Percentiles rank a stretch among this genome's conserved stretches.
phyloP scores from a whole-genome alignment of 2,797 vertebrate species.

The Eremophila alpestris region DNA sequence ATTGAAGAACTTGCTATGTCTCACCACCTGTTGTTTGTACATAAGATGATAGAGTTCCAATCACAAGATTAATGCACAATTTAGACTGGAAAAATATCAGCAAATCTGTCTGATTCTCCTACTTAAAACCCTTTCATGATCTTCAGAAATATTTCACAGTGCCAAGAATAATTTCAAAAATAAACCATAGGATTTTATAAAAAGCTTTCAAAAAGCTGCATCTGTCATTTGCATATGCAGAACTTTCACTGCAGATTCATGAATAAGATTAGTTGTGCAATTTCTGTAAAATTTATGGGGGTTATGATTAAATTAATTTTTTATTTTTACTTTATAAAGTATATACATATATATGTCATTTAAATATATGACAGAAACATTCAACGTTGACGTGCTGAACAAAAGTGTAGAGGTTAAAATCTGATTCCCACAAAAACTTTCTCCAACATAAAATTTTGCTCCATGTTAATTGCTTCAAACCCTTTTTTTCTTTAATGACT shows the following conservation, averaged over 20 bases:
- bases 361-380: neutral
- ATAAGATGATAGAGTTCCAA: slow-evolving; percentile 40
- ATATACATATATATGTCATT: neutral
- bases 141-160: slow-evolving; percentile 37
- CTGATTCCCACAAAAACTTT: neutral
- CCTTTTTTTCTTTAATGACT: neutral
- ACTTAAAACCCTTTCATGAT: slow-evolving; percentile 42
- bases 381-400: neutral
- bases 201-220: slow-evolving; percentile 7
- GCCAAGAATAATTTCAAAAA: slow-evolving; percentile 55
- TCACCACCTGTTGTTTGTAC: slow-evolving; percentile 62
- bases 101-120: slow-evolving; percentile 49
- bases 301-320: neutral
- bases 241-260: neutral
- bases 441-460: neutral
- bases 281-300: neutral
- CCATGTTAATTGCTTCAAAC: neutral
- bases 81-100: slow-evolving; percentile 32
- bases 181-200: neutral
- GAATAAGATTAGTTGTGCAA: neutral
- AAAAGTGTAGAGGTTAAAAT: neutral
- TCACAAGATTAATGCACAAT: slow-evolving; percentile 40
- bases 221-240: slow-evolving; percentile 20
- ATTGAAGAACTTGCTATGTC: slow-evolving; percentile 38
- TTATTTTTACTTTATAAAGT: neutral